Percentiles rank a stretch among this genome's conserved stretches.
Evolutionary conservation across 2,888 invertebrate genomes (phyloP).

Genomic region (Andrena trimmerana): DNA sequence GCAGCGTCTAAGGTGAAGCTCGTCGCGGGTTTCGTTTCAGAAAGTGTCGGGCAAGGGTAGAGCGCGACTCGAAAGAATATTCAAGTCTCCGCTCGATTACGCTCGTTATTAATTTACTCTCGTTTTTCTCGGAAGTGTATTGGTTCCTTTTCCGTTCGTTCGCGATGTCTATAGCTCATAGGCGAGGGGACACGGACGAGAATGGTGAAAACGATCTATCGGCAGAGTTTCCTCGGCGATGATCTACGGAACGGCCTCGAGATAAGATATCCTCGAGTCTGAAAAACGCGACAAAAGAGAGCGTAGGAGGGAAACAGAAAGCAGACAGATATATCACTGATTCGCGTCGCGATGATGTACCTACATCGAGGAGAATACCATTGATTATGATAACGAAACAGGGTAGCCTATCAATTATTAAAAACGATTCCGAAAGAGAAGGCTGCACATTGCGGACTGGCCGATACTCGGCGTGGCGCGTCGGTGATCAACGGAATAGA

Average conservation of each 20-base stretch:
- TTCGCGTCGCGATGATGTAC: slow-evolving; percentile 50
- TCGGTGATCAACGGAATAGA: slow-evolving; percentile 32
- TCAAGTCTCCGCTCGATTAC: slow-evolving; percentile 49
- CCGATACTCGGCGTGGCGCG: slow-evolving; percentile 38
- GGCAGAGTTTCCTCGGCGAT: slow-evolving; percentile 46
- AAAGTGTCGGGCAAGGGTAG: background rate
- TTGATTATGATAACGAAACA: slow-evolving; percentile 83
- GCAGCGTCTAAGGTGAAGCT: slow-evolving; percentile 44
- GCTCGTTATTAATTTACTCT: slow-evolving; percentile 57
- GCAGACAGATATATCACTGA: slow-evolving; percentile 38
- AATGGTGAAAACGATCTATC: background rate
- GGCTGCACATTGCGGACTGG: slow-evolving; percentile 63
- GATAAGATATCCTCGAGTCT: slow-evolving; percentile 20
- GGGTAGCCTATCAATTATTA: slow-evolving; percentile 85
- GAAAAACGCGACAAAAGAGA: slow-evolving; percentile 27
- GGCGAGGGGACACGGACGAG: slow-evolving; percentile 25
- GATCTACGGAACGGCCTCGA: slow-evolving; percentile 46
- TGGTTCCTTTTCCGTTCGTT: slow-evolving; percentile 35
- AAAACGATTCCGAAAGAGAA: slow-evolving; percentile 69
- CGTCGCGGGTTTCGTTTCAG: slow-evolving; percentile 37
- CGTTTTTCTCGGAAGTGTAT: slow-evolving; percentile 39
- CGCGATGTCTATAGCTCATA: slow-evolving; percentile 46
- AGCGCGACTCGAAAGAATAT: slow-evolving; percentile 21
- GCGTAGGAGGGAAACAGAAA: background rate
- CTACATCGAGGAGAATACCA: slow-evolving; percentile 73